Conservation (phyloP, 92 coral and sea anemone species). For the Ricordea florida region DNA sequence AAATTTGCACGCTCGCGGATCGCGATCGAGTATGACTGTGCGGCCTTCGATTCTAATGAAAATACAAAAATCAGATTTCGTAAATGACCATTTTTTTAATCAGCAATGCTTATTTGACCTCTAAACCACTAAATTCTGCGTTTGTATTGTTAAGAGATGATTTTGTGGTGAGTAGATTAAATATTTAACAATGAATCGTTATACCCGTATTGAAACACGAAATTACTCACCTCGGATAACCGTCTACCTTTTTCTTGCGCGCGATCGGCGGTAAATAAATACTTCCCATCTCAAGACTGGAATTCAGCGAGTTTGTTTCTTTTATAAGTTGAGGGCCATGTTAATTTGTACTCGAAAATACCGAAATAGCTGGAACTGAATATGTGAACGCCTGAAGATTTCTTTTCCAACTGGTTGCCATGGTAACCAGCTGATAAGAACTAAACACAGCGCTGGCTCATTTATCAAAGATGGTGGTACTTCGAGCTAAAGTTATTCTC, state of each 20-base stretch:
- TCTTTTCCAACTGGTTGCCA: background rate
- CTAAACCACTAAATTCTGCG: no score
- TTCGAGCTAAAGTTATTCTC: conserved; percentile 84
- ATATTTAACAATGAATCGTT: conserved; percentile 12
- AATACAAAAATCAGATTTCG: no score
- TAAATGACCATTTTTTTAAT: no score
- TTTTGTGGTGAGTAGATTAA: conserved; percentile 6
- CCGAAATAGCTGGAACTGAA: no score
- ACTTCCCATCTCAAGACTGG: conserved; percentile 88
- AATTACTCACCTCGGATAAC: conserved; percentile 79
- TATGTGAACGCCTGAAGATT: background rate
- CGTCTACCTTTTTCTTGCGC: conserved; percentile 94
- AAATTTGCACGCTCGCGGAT: no score
- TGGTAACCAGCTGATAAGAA: conserved; percentile 26
- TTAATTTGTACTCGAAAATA: no score
- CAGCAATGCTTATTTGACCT: no score
- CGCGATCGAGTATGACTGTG: no score
- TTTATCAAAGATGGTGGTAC: conserved; percentile 77
- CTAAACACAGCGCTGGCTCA: conserved; percentile 37
- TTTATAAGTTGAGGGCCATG: no score
- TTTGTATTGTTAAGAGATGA: no score
- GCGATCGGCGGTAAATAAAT: conserved; percentile 97
- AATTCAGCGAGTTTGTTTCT: no score
- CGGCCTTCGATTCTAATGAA: no score
- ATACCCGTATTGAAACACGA: background rate